Base-by-base conservation (phyloP, 2,888 invertebrate genomes). In the Yponomeuta evonymella region DNA sequence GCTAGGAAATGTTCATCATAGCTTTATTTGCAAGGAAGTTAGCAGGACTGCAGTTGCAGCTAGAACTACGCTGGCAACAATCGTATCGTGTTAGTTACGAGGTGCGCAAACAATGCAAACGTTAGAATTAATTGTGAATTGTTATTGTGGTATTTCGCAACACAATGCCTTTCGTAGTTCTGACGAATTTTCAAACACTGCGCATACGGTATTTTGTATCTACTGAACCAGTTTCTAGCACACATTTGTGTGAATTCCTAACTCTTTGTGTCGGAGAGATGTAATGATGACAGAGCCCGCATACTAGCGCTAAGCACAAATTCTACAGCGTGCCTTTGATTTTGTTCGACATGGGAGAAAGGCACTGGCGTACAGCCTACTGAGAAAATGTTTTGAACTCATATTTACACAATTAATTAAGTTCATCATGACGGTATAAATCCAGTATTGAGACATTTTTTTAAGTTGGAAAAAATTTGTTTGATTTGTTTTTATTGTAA, bases 71-170 rank as follows among this genome's bases (percentile, higher is more conserved):
- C 72, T 73, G 76, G 76, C 74, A 79, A 79, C 83, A 81, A 84
- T 83, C 80, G 81, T 82, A 81, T 80, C 75, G 77, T 78, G 79
- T 79, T 81, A 80, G 83, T 81, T 82, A 82, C 77, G 78, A 77
- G 74, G 74, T 73, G 74, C 76, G 73, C 77, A 75, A 82, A 83
- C 83, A 83, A 82, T 75, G 70, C 73, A 75, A 73, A 75, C 43
- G 51, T 29, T 65, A 66, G 48, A 67, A 67, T 70, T 72, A 72
- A 72, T 68, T 70, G 70, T 70, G 69, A 71, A 68, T 71, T 69
- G 69, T 62, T 67, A 67, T 69, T 70, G 67, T 69, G 48, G 72
- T 58, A 70, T 65, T 63, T 72, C 70, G 65, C 70, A 72, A 67
- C 70, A 71, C 72, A 71, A 71, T 71, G 71, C 70, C 48, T 72